Evolutionary conservation across 2,888 invertebrate genomes (phyloP).

Genomic region (Cacoxenus indagator): DNA sequence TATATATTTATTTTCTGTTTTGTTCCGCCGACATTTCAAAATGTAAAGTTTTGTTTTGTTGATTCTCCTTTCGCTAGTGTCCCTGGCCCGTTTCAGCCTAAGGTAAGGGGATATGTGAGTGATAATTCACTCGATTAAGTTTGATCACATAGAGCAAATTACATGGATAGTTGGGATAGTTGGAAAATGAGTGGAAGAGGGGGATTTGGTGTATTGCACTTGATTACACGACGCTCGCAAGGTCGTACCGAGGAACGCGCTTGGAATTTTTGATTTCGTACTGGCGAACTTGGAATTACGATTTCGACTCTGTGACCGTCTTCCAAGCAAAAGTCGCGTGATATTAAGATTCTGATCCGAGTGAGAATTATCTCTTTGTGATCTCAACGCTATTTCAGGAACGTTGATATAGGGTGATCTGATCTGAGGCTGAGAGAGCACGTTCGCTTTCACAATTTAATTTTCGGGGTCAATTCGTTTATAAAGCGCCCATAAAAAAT

Average conservation of each 20-base stretch:
- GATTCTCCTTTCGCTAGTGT: not conserved
- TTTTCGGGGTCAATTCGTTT: not conserved
- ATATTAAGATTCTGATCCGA: not conserved
- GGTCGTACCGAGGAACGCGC: constrained; percentile 16
- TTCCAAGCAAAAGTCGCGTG: not conserved
- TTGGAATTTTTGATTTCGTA: constrained; percentile 17
- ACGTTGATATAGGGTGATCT: not conserved
- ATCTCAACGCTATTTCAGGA: not conserved
- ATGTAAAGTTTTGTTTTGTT: constrained; percentile 9
- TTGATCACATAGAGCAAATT: not conserved
- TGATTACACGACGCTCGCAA: constrained; percentile 18
- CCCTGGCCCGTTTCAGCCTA: constrained; percentile 18
- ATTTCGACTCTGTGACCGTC: not conserved
- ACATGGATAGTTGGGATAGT: not conserved
- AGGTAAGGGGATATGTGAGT: not conserved
- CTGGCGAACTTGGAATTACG: not conserved
- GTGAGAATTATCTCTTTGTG: not conserved
- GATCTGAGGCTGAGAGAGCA: not conserved
- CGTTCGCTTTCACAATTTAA: not conserved
- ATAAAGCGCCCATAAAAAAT: not conserved
- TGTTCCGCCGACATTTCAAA: no score
- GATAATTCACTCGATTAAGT: not conserved
- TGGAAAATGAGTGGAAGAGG: not conserved
- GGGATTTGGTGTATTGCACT: not conserved
- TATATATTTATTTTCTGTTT: not conserved